These are phyloP conservation scores for Drosophila micromelanica DNA, from an alignment of 1,140 invertebrate genomes.

Conservation along the genomic window DNA sequence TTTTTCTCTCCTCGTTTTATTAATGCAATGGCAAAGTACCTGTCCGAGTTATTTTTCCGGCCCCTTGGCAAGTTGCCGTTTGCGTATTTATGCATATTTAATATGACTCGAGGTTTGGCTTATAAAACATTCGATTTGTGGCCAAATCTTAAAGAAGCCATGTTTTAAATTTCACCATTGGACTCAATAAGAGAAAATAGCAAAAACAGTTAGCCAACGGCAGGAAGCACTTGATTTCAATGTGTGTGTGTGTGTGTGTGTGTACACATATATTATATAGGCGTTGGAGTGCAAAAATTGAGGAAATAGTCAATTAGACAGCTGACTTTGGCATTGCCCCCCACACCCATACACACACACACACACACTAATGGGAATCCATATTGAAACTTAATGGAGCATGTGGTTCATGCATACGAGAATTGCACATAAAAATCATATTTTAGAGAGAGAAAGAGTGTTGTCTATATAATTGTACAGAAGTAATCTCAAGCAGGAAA, in stretches of 20 bases:
- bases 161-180: conserved; percentile 1
- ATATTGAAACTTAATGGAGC: conserved; percentile 51
- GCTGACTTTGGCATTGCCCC: conserved; percentile 1
- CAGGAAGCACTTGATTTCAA: not conserved
- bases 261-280: conserved; percentile 1
- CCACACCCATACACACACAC: not conserved
- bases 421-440: conserved; percentile 6
- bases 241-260: conserved; percentile 1
- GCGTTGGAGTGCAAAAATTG: conserved; percentile 29
- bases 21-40: conserved; percentile 53
- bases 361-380: conserved; percentile 15
- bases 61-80: conserved; percentile 50
- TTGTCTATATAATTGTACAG: conserved; percentile 25
- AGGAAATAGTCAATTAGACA: conserved; percentile 54
- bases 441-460: conserved; percentile 5
- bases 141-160: conserved; percentile 9
- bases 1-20: conserved; percentile 6
- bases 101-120: conserved; percentile 34
- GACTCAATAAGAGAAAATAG: conserved; percentile 14
- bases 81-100: conserved; percentile 38
- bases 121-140: conserved; percentile 5
- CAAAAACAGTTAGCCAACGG: not conserved
- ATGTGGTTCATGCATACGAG: conserved; percentile 23
- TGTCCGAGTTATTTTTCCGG: conserved; percentile 48
- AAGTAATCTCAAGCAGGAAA: conserved; percentile 58